phyloP scores from a whole-genome alignment of 2,888 invertebrate species.

The Ptilodon capucinus region DNA sequence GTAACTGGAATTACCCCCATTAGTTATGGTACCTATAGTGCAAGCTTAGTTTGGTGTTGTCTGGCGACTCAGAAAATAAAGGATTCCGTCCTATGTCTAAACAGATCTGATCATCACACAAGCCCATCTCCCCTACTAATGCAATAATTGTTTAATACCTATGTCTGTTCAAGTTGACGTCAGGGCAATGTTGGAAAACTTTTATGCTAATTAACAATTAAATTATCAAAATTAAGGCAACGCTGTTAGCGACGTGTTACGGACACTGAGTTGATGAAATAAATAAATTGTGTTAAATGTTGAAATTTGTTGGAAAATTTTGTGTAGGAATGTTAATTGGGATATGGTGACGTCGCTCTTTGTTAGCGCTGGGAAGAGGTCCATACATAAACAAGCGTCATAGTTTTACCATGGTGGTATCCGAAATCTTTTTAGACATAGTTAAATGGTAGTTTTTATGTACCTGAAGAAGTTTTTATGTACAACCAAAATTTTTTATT shows the following conservation, averaged over 20 bases:
- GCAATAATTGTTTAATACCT: constrained; percentile 33
- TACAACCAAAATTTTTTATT: too few relatives aligned
- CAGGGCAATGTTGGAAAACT: constrained; percentile 21
- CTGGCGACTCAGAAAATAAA: too few relatives aligned
- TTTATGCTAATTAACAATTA: constrained; percentile 30
- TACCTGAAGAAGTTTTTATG: too few relatives aligned
- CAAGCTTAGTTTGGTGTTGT: too few relatives aligned
- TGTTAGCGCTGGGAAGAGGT: background rate
- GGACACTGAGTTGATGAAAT: background rate
- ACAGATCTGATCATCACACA: background rate
- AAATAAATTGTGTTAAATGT: constrained; percentile 1
- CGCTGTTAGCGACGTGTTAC: constrained; percentile 2
- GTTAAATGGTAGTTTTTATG: too few relatives aligned
- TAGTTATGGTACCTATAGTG: too few relatives aligned
- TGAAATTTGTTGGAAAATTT: background rate
- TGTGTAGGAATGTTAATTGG: background rate
- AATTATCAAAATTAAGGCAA: constrained; percentile 17
- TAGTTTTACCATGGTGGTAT: too few relatives aligned
- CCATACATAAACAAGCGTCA: too few relatives aligned
- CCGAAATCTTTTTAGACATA: too few relatives aligned
- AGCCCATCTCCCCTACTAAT: constrained; percentile 12
- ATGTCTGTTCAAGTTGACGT: constrained; percentile 19
- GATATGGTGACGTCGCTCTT: background rate
- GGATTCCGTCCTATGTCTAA: background rate
- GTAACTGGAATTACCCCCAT: too few relatives aligned